phyloP scores from a whole-genome alignment of 53 echinoderm and acorn worm species.

The Holothuria leucospilota region DNA sequence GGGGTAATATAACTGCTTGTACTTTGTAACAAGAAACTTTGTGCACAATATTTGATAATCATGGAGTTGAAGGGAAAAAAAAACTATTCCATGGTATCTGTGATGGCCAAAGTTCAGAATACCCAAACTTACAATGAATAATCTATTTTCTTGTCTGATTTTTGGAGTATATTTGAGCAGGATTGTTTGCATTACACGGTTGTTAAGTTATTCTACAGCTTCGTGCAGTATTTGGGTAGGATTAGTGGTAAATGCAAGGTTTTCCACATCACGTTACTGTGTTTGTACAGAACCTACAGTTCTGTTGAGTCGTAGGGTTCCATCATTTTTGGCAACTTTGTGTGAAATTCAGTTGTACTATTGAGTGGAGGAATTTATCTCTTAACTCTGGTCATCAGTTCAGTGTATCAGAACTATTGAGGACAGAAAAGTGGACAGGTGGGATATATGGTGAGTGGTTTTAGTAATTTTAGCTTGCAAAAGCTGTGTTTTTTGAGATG shows the following conservation, averaged over 20 bases:
- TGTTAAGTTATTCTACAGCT: slow-evolving; percentile 22
- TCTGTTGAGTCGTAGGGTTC: no score
- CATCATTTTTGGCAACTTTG: no score
- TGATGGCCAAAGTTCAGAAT: slow-evolving; percentile 12
- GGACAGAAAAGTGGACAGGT: no score
- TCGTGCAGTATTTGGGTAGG: slow-evolving; percentile 23
- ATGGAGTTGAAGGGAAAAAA: slow-evolving; percentile 13
- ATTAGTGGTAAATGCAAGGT: slow-evolving; percentile 31
- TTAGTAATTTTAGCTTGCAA: no score
- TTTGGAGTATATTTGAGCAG: slow-evolving; percentile 35
- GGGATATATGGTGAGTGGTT: no score
- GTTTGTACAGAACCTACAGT: slow-evolving; percentile 5
- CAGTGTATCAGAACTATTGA: no score
- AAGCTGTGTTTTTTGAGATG: no score
- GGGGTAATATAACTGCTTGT: slow-evolving; percentile 29
- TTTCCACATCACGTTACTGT: slow-evolving; percentile 35
- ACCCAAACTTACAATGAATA: slow-evolving; percentile 39
- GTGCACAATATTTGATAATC: slow-evolving; percentile 35
- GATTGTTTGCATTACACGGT: slow-evolving; percentile 17
- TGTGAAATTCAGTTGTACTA: no score
- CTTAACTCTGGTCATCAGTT: no score
- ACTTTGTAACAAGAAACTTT: slow-evolving; percentile 32
- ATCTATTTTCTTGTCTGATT: slow-evolving; percentile 31
- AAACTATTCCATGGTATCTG: neutral
- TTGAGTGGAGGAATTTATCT: no score